These are phyloP conservation scores for Limnephilus rhombicus DNA, from an alignment of 2,888 invertebrate species.

Conservation along the genomic window DNA sequence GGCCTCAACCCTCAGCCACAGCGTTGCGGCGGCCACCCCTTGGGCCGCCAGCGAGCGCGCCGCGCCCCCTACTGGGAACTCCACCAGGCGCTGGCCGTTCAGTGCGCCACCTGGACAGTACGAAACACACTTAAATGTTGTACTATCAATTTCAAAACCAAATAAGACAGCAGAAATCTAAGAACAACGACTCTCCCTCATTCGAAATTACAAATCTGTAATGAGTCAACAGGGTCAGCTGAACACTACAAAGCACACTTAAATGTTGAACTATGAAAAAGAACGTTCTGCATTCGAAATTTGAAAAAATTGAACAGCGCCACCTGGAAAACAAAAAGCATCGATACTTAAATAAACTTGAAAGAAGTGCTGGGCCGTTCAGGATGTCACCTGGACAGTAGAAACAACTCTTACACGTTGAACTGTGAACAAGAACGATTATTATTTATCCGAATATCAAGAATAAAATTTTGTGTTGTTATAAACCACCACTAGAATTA, in stretches of 20 bases:
- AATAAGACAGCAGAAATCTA: not conserved
- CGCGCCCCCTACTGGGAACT: slow-evolving; percentile 82
- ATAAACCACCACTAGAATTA: no score
- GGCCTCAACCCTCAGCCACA: slow-evolving; percentile 80
- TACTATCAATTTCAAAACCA: no score
- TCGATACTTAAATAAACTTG: not conserved
- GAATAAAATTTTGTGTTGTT: no score
- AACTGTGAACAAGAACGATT: not conserved
- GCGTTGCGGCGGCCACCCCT: slow-evolving; percentile 86
- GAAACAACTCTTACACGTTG: no score
- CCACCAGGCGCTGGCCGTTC: slow-evolving; percentile 90
- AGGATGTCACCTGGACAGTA: not conserved
- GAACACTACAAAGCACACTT: not conserved
- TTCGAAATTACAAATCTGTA: not conserved
- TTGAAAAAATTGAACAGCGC: not conserved
- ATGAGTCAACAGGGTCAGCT: not conserved
- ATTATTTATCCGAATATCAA: no score
- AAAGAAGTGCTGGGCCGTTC: not conserved
- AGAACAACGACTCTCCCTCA: not conserved
- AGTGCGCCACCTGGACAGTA: slow-evolving; percentile 85
- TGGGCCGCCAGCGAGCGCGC: slow-evolving; percentile 78
- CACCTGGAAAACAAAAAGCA: no score
- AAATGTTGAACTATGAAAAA: not conserved
- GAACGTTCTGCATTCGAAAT: not conserved
- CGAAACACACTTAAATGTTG: not conserved